A percentile compares a stretch with the other conserved stretches of the same genome.
phyloP scores from a whole-genome alignment of 2,888 invertebrate species.

The Colletes collaris region DNA sequence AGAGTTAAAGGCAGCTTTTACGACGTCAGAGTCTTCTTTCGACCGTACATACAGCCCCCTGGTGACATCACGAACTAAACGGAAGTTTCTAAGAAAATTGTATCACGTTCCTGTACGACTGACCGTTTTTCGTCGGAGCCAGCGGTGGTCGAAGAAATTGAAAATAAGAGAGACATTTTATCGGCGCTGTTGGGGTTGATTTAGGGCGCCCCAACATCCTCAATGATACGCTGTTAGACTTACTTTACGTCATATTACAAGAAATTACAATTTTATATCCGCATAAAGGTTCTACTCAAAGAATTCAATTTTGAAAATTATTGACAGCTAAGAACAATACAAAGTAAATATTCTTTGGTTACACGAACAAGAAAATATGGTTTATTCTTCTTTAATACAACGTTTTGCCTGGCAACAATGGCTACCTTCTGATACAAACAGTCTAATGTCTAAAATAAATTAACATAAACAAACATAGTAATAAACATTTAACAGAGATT shows the following conservation, averaged over 20 bases:
- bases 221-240: neutral
- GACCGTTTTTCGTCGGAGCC: constrained; percentile 23
- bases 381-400: no score
- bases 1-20: constrained; percentile 56
- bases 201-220: neutral
- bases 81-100: constrained; percentile 49
- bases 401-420: no score
- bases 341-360: no score
- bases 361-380: no score
- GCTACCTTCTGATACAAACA: no score
- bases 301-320: no score
- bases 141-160: constrained; percentile 43
- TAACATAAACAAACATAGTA: no score
- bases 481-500: no score
- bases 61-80: constrained; percentile 43
- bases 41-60: constrained; percentile 31
- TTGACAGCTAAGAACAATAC: no score
- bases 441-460: no score
- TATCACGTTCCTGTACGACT: constrained; percentile 41
- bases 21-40: constrained; percentile 23
- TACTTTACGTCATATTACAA: neutral
- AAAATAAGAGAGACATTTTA: constrained; percentile 39
- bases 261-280: neutral
- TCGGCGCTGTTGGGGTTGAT: constrained; percentile 12
- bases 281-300: neutral